Evolutionary conservation across 2,797 vertebrate genomes (phyloP).

Genomic region (Chromobotia macracanthus): DNA sequence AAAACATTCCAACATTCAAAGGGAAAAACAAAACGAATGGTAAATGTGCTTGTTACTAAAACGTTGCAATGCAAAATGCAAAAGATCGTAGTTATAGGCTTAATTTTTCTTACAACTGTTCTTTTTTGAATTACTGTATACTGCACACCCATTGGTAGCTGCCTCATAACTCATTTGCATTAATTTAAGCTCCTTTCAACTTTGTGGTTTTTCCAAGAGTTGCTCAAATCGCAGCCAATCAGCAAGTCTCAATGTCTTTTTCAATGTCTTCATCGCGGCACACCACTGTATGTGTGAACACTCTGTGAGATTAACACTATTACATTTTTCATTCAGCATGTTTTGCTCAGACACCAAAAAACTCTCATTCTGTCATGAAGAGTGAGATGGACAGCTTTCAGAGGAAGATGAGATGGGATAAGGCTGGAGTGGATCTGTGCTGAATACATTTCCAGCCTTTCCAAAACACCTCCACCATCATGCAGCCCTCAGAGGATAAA

Average conservation of each 20-base stretch:
- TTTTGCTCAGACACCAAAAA: not conserved
- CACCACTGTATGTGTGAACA: not conserved
- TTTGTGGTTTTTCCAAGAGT: no score
- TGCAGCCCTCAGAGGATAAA: not conserved
- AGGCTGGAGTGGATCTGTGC: slow-evolving; percentile 11
- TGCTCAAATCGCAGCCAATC: no score
- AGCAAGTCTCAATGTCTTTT: not conserved
- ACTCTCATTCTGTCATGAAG: not conserved
- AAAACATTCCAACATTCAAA: not conserved
- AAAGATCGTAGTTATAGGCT: no score
- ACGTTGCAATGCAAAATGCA: no score
- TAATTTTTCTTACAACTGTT: no score
- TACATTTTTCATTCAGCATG: not conserved
- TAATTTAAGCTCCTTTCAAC: no score
- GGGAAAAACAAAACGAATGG: not conserved
- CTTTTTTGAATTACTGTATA: no score
- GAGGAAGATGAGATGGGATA: no score
- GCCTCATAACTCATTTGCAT: no score
- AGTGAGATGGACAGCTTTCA: not conserved
- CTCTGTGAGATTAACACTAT: not conserved
- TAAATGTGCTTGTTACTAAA: no score
- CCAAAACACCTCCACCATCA: slow-evolving; percentile 2
- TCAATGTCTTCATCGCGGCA: not conserved
- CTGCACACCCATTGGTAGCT: no score
- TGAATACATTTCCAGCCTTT: slow-evolving; percentile 9